Evolutionary conservation across 64 coral and sea anemone species (phyloP).

Genomic region (Astreopora myriophthalma): DNA sequence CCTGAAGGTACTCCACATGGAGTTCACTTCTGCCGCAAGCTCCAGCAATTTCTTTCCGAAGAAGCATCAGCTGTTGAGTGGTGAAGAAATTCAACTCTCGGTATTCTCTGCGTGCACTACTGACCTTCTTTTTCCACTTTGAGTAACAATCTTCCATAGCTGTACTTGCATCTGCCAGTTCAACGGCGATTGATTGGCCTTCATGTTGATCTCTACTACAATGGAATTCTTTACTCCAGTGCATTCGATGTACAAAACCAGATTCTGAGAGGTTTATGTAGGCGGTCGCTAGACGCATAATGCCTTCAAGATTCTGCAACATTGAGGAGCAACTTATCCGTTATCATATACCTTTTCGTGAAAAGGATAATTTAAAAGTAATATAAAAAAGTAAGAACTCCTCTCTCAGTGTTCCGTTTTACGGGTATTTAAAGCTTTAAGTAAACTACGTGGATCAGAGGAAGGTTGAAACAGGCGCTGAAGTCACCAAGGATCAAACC

Average conservation of each 20-base stretch:
- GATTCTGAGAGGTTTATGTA: slow-evolving; percentile 75
- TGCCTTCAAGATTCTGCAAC: slow-evolving; percentile 59
- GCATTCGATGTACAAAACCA: slow-evolving; percentile 62
- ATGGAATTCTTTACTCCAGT: slow-evolving; percentile 65
- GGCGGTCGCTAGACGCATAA: slow-evolving; percentile 43
- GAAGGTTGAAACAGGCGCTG: too few relatives aligned
- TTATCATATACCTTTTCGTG: not conserved
- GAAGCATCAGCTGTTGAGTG: slow-evolving; percentile 62
- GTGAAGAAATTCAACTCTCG: slow-evolving; percentile 67
- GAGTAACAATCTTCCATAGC: slow-evolving; percentile 42
- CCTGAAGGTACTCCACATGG: slow-evolving; percentile 2
- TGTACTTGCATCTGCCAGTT: not conserved
- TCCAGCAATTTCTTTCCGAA: slow-evolving; percentile 53
- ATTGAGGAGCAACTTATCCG: not conserved
- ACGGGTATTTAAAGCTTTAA: too few relatives aligned
- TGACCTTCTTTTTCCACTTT: slow-evolving; percentile 28
- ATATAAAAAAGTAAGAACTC: too few relatives aligned
- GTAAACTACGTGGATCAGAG: too few relatives aligned
- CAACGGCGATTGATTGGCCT: slow-evolving; percentile 1
- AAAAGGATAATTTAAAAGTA: not conserved
- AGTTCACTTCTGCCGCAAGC: not conserved
- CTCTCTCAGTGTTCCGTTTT: too few relatives aligned
- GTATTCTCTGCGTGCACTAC: slow-evolving; percentile 4
- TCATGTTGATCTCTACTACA: slow-evolving; percentile 3
- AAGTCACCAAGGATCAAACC: too few relatives aligned